Conservation (phyloP, 1,140 invertebrate genomes). For the Atta colombica region DNA sequence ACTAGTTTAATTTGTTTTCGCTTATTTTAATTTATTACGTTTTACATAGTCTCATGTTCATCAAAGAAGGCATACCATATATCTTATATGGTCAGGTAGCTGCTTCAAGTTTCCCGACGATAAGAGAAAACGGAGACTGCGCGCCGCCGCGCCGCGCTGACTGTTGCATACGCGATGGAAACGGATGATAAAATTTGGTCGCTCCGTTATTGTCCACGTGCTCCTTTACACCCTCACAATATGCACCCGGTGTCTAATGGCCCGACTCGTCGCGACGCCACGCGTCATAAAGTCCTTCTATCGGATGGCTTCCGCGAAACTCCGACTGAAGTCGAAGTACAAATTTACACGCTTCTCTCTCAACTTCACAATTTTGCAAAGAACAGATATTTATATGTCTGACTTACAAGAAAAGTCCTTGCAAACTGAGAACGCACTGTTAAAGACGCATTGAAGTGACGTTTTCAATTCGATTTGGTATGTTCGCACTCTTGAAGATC, state of each 20-base stretch:
- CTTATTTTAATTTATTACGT: constrained; percentile 13
- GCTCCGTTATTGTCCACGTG: constrained; percentile 28
- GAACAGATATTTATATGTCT: neutral
- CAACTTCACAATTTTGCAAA: neutral
- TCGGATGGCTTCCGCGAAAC: constrained; percentile 74
- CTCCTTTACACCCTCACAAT: constrained; percentile 42
- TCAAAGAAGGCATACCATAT: neutral
- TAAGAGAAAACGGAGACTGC: neutral
- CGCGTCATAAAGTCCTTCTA: constrained; percentile 78
- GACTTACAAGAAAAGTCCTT: neutral
- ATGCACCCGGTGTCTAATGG: constrained; percentile 61
- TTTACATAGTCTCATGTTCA: neutral
- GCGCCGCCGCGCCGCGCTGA: neutral
- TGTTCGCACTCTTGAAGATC: neutral
- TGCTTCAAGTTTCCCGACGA: constrained; percentile 26
- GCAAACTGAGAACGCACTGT: neutral
- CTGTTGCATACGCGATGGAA: neutral
- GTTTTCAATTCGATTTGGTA: constrained; percentile 1
- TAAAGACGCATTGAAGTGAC: neutral
- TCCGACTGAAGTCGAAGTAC: constrained; percentile 51
- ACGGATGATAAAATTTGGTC: constrained; percentile 35
- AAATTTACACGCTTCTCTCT: constrained; percentile 28
- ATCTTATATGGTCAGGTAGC: neutral
- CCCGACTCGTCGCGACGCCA: constrained; percentile 80
- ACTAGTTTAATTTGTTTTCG: neutral